Base-by-base conservation (phyloP, 2,113 vertebrate genomes). In the Pachycephala philippinensis region DNA sequence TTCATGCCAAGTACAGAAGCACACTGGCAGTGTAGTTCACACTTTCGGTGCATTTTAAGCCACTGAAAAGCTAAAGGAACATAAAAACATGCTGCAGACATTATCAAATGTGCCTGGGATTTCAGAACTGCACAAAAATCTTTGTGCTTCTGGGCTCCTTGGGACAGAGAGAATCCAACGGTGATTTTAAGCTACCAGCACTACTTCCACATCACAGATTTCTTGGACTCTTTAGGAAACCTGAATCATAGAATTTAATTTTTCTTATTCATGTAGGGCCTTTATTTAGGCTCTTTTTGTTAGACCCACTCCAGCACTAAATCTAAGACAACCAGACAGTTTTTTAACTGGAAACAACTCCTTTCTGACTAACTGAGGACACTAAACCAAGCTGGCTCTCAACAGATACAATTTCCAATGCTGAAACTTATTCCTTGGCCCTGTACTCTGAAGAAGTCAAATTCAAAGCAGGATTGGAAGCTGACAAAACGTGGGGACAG, bases 1-100 rank as follows among this genome's bases (percentile, higher is more conserved):
- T 84, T 83, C 80, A 70, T 60, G 54, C 52, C 75, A 89, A 91
- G 72, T 57, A 84, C 63, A 76, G 92, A 93, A 80, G 74, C 40
- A 79, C 1, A 5, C 1, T 64, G 64, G 81, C 66, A 80, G 44
- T 44, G 15, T 6, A 57, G 52, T 44, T 91, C 63, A 74, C 61
- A 56, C 63, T 83, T 94, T 3, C 53, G 21, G 35, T 69, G 59
- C 64, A 50, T 80, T 94, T 91, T 64, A 89, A 85, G 84, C 18
- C 47, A 80, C 31, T 20, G 69, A 69, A 92, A 96, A 88, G 45
- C 65, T 61, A 53, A 78, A 80, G 39, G 40, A 93, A 61, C 23
- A 68, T 33, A 83, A 84, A 90, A 79, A 60, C 68, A 39, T 1
- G 1, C 31, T 44, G 65, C 4, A 5, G 72, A 87, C 22, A 10